A percentile compares a stretch with the other conserved stretches of the same genome.
Conservation (phyloP, 2,888 invertebrate species). For the Buathra laborator region DNA sequence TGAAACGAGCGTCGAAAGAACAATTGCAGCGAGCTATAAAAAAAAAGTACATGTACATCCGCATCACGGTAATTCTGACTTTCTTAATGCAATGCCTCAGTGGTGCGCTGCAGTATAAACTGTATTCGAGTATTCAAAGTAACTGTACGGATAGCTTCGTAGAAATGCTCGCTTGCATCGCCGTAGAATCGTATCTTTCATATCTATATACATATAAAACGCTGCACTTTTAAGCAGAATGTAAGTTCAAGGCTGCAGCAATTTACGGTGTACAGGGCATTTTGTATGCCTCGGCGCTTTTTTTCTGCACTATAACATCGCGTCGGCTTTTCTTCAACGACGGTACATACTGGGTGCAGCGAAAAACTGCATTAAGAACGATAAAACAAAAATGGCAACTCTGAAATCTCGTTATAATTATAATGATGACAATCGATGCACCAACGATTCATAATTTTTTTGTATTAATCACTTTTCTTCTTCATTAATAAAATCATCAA, state of each 20-base stretch:
- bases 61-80: slow-evolving; percentile 5
- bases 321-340: no score
- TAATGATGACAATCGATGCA: no score
- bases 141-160: not conserved
- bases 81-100: not conserved
- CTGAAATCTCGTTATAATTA: no score
- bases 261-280: not conserved
- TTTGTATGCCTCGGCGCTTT: no score
- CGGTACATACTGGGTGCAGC: no score
- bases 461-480: no score
- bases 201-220: not conserved
- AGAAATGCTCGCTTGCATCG: not conserved
- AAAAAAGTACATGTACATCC: not conserved
- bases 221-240: not conserved
- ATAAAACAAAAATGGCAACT: no score
- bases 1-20: slow-evolving; percentile 8
- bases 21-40: not conserved
- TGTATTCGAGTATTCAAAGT: not conserved
- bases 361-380: no score
- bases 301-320: no score
- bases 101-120: not conserved
- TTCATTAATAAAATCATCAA: no score
- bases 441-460: no score
- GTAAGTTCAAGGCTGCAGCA: not conserved
- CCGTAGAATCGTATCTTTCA: not conserved